Evolutionary conservation across 2,888 invertebrate genomes (phyloP).

Genomic region (Agriopis aurantiaria): DNA sequence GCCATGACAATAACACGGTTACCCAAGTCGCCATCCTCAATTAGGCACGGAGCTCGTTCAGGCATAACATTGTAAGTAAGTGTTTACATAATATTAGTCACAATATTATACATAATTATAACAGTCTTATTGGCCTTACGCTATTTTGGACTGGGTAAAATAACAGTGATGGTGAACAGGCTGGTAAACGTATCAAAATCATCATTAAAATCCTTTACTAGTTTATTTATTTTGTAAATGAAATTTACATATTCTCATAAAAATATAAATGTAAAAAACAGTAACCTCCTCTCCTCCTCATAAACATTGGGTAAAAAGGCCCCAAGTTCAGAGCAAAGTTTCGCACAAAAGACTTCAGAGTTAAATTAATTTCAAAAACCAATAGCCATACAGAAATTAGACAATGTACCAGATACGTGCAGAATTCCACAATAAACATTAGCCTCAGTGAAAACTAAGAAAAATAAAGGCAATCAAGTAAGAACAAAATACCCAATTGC

Average conservation of each 20-base stretch:
- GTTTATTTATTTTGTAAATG: no score
- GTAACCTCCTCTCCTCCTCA: no score
- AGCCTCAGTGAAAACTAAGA: no score
- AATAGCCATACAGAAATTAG: no score
- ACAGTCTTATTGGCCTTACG: neutral
- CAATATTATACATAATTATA: slow-evolving; percentile 30
- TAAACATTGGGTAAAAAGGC: no score
- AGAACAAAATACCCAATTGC: neutral
- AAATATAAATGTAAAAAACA: neutral
- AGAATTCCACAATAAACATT: no score
- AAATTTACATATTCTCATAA: neutral
- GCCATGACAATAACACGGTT: slow-evolving; percentile 24
- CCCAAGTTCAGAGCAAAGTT: no score
- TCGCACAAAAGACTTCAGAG: no score
- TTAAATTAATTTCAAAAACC: no score
- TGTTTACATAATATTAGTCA: slow-evolving; percentile 38
- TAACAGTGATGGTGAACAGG: neutral
- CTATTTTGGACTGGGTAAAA: neutral
- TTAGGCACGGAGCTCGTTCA: slow-evolving; percentile 34
- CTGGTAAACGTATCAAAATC: neutral
- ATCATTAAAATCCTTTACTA: no score
- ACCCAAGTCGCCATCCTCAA: slow-evolving; percentile 38
- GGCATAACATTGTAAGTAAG: slow-evolving; percentile 38
- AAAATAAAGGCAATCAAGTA: neutral
- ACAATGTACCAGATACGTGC: no score